Conservation (phyloP, 1,140 invertebrate species). For the Leptinotarsa defecta region DNA sequence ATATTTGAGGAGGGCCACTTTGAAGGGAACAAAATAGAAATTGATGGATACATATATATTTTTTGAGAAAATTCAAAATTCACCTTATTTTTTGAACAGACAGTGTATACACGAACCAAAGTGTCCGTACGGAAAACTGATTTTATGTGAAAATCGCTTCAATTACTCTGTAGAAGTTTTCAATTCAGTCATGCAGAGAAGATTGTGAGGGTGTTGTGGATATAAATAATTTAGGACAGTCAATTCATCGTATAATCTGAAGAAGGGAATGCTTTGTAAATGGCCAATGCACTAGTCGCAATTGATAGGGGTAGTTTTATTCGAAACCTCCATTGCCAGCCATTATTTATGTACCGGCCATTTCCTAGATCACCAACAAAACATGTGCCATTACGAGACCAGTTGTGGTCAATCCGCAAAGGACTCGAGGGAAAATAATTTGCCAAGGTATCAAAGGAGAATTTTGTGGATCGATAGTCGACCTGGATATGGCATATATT, state of each 20-base stretch:
- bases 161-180: background rate
- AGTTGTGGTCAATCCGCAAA: constrained; percentile 15
- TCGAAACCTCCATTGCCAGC: constrained; percentile 30
- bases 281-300: constrained; percentile 30
- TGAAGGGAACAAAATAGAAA: too few species aligned
- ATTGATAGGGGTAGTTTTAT: constrained; percentile 43
- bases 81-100: too few species aligned
- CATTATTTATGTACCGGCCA: constrained; percentile 50
- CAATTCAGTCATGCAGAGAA: background rate
- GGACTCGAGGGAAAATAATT: constrained; percentile 8
- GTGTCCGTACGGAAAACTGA: too few species aligned
- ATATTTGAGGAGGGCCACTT: too few species aligned
- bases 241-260: constrained; percentile 1
- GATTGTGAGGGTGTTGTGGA: background rate
- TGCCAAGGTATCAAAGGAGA: background rate
- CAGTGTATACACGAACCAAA: too few species aligned
- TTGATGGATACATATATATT: too few species aligned
- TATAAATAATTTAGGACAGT: background rate
- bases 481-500: background rate
- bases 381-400: constrained; percentile 44
- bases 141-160: too few species aligned
- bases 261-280: constrained; percentile 17
- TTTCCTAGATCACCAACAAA: constrained; percentile 47
- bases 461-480: background rate
- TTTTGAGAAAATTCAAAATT: too few species aligned